phyloP scores from a whole-genome alignment of 2,113 vertebrate species.

The Nothoprocta pentlandii region DNA sequence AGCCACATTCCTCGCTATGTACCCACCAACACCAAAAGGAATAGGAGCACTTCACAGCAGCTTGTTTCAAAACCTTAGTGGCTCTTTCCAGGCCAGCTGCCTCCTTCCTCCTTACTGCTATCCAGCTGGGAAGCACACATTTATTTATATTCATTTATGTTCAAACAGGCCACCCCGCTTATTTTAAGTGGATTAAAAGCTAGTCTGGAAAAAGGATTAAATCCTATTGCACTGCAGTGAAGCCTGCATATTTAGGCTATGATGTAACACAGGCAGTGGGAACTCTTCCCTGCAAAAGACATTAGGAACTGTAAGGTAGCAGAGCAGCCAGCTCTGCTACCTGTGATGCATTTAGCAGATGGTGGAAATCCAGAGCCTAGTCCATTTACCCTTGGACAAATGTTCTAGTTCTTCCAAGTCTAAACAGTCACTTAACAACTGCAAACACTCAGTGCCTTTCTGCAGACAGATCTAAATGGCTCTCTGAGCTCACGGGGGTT shows the following conservation, averaged over 20 bases:
- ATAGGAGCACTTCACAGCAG: not conserved
- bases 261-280: not conserved
- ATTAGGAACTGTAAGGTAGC: not conserved
- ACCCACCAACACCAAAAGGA: not conserved
- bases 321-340: not conserved
- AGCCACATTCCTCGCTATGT: not conserved
- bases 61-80: not conserved
- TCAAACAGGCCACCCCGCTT: slow-evolving; percentile 7
- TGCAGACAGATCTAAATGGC: not conserved
- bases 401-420: not conserved
- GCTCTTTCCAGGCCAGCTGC: not conserved
- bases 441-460: not conserved
- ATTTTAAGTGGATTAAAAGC: slow-evolving; percentile 60
- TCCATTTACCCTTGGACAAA: slow-evolving; percentile 7
- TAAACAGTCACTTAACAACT: not conserved
- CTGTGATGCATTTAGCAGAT: slow-evolving; percentile 33
- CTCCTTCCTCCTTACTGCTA: not conserved
- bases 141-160: slow-evolving; percentile 50
- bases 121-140: slow-evolving; percentile 19
- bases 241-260: not conserved
- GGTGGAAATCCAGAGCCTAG: not conserved
- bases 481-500: not conserved
- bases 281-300: not conserved
- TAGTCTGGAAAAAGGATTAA: slow-evolving; percentile 29
- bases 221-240: accelerated